Percentiles rank a stretch among this genome's conserved stretches.
phyloP scores from a whole-genome alignment of 2,888 invertebrate genomes.

The Scaptomyza reducta region DNA sequence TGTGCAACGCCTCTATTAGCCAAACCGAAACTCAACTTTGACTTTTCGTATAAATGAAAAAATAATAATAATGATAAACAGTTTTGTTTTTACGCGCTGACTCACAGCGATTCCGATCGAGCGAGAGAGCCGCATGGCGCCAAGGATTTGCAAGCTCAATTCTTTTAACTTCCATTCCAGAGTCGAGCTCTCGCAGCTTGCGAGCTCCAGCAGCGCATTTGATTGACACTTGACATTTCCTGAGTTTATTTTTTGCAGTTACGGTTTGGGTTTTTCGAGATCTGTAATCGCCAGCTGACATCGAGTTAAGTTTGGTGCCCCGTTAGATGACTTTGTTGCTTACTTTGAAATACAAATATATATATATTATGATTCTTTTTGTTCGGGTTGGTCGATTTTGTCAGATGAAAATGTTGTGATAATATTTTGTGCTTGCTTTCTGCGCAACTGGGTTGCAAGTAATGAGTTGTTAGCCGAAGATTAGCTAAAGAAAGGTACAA shows the following conservation, averaged over 20 bases:
- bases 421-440: slow-evolving; percentile 19
- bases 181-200: background rate
- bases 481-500: background rate
- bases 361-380: too few species aligned
- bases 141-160: slow-evolving; percentile 63
- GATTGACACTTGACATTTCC: slow-evolving; percentile 77
- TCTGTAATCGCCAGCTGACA: slow-evolving; percentile 69
- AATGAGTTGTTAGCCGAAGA: background rate
- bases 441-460: slow-evolving; percentile 50
- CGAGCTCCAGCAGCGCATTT: slow-evolving; percentile 62
- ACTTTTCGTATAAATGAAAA: slow-evolving; percentile 20
- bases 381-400: background rate
- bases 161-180: too few species aligned
- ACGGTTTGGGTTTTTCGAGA: background rate
- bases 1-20: slow-evolving; percentile 78
- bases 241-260: slow-evolving; percentile 38
- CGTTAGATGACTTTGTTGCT: slow-evolving; percentile 58
- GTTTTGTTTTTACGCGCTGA: slow-evolving; percentile 55
- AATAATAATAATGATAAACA: slow-evolving; percentile 69
- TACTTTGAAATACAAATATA: slow-evolving; percentile 3
- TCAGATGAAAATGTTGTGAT: slow-evolving; percentile 63
- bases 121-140: slow-evolving; percentile 44
- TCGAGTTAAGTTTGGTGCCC: slow-evolving; percentile 34
- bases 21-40: slow-evolving; percentile 56
- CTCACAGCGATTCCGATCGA: slow-evolving; percentile 31